Base-by-base conservation (phyloP, 2,888 invertebrate genomes). In the Stramonita haemastoma region DNA sequence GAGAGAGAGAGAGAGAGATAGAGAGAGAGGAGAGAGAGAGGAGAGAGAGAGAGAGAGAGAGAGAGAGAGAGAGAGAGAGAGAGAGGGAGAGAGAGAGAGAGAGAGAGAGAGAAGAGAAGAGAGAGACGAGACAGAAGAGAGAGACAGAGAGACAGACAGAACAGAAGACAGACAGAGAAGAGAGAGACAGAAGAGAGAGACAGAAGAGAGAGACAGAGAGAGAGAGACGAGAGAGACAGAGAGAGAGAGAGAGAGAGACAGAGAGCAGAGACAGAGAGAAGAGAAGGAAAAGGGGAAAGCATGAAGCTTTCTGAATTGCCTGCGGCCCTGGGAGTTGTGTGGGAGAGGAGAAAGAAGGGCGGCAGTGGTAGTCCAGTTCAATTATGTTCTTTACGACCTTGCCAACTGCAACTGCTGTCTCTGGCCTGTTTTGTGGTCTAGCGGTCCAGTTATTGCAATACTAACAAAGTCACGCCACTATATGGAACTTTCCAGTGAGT, bases 71-170 rank as follows among this genome's bases (percentile, higher is more conserved):
- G 73, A n/a, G n/a, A n/a, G 73, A 73, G 73, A n/a, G n/a, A n/a
- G 73, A 73, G n/a, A n/a, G n/a, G 11, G n/a, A 73, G 73, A 73
- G n/a, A n/a, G n/a, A 73, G 73, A 73, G n/a, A 73, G n/a, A 73
- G 22, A 73, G n/a, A n/a, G 73, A 73, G 73, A 73, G n/a, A n/a
- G n/a, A 73, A 11, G n/a, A 11, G 26, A 26, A 70, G 22, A 22
- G 22, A 22, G 22, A 70, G 70, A 22, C 5, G 26, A 22, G 22
- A 26, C 5, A 26, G 26, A 26, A 70, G 70, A 22, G 22, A 22
- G 70, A 70, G 22, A 22, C 5, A 22, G 22, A 70, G 70, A 70
- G 22, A 22, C 5, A 70, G 22, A 70, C 5, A 22, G 70, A 70
- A 26, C 5, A 26, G 26, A 26, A 70, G 70, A 70, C 5, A 70